These are phyloP conservation scores for Diorhabda carinulata DNA, from an alignment of 1,140 invertebrate species.

Conservation along the genomic window DNA sequence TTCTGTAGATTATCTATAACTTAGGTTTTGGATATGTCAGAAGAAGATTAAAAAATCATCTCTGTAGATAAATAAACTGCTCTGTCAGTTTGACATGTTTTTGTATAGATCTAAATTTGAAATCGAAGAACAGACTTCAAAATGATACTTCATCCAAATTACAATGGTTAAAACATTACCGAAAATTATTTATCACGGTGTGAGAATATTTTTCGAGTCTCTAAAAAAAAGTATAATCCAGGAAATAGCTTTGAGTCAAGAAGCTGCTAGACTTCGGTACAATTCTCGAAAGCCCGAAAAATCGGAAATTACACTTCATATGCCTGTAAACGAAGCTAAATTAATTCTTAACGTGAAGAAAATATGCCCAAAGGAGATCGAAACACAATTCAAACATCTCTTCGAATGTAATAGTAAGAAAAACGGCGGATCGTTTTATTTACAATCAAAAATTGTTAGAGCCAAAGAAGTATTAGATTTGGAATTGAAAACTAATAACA, in stretches of 20 bases:
- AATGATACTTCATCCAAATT: background rate
- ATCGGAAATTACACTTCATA: background rate
- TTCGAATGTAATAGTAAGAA: conserved; percentile 87
- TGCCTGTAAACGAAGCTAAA: conserved; percentile 82
- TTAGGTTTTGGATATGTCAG: too few species aligned
- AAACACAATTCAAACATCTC: conserved; percentile 82
- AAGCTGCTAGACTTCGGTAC: conserved; percentile 22
- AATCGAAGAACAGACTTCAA: background rate
- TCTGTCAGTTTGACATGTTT: too few species aligned
- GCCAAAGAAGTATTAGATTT: conserved; percentile 87
- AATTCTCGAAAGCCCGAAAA: background rate
- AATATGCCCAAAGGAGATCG: conserved; percentile 57
- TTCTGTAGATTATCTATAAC: too few species aligned
- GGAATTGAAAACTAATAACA: conserved; percentile 52
- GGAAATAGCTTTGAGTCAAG: conserved; percentile 22
- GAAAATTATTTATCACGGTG: conserved; percentile 19
- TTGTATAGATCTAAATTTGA: too few species aligned
- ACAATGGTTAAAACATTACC: conserved; percentile 13
- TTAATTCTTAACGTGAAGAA: conserved; percentile 86
- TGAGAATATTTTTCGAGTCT: conserved; percentile 14
- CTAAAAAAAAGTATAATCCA: conserved; percentile 20
- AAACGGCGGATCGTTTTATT: conserved; percentile 93
- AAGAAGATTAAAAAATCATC: too few species aligned
- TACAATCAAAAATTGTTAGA: conserved; percentile 91
- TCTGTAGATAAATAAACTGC: too few species aligned